Conservation (phyloP, 1,140 invertebrate species). For the Macrostomum lignano region DNA sequence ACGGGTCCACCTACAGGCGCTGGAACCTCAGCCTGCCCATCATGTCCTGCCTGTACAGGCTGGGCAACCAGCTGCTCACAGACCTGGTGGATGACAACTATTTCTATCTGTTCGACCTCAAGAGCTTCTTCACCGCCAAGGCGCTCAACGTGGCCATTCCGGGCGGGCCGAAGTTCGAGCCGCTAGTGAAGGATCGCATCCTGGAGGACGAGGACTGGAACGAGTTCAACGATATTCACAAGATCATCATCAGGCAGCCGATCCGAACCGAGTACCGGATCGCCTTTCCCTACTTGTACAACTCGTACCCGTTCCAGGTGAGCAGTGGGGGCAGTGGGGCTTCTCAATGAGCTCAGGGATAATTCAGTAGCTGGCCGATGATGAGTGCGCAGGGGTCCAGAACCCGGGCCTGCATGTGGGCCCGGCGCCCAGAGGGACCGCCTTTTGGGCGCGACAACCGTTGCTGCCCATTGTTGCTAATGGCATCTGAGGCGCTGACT, state of each 20-base stretch:
- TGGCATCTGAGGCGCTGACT: too few species aligned
- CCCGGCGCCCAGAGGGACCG: too few species aligned
- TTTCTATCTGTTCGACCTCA: slow-evolving; percentile 93
- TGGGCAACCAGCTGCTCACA: slow-evolving; percentile 88
- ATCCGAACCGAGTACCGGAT: slow-evolving; percentile 95
- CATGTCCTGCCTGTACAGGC: slow-evolving; percentile 78
- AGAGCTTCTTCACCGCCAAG: slow-evolving; percentile 98
- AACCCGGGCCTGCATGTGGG: too few species aligned
- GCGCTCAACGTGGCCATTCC: slow-evolving; percentile 99
- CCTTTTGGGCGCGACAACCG: too few species aligned
- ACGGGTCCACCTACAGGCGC: slow-evolving; percentile 74
- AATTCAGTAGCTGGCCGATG: too few species aligned
- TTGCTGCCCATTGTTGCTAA: too few species aligned
- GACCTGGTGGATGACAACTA: slow-evolving; percentile 95
- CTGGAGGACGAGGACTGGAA: slow-evolving; percentile 98
- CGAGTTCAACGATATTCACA: slow-evolving; percentile 99
- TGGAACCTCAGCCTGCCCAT: slow-evolving; percentile 83
- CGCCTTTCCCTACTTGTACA: slow-evolving; percentile 94
- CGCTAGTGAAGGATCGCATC: slow-evolving; percentile 83
- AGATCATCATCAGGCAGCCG: slow-evolving; percentile 92
- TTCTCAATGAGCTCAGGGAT: too few species aligned
- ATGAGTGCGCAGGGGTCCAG: too few species aligned
- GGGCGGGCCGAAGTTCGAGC: slow-evolving; percentile 96
- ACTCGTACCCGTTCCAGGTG: slow-evolving; percentile 72
- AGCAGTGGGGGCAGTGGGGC: too few species aligned